Evolutionary conservation across 2,797 vertebrate genomes (phyloP), one percentile per base, ranked within the genome.

Genomic region (Lagodon rhomboides): DNA sequence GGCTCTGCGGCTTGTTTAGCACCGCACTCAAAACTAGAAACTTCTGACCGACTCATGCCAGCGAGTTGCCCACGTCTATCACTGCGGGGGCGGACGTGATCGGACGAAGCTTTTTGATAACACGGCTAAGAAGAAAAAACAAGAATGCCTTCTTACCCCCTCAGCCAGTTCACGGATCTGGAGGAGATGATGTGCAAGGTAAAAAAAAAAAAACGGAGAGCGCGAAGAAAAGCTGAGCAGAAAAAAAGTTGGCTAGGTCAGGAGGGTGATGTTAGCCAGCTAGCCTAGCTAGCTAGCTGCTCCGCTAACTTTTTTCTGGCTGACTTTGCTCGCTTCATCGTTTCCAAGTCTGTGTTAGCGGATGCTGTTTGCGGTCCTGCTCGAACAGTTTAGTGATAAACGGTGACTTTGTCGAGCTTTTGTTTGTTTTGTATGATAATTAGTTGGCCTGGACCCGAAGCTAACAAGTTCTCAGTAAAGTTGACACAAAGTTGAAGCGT

Each of bases 111-210:
- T 3, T 38, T 51, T 77, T 22, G 60, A 73, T 15, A 66, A 30
- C 50, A 68, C 68, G 43, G 47, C 84, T 2, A 38, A 38, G 38
- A 38, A 38, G 34, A 38, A 34, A 8, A 10, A 10, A 8, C 1
- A 10, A 68, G 34, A 27, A 93, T 94, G 92, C 93, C 91, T 4
- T 92, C 92, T 50, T 83, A 88, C 79, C 87, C 87, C 30, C 85
- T 87, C 30, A 74, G 85, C 84, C 91, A 93, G 85, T 89, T 91
- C 5, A 64, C 80, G 0, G 92, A 92, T 63, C 75, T 93, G 84
- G 93, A 94, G 13, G 90, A 94, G 65, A 85, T 91, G 72, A 91
- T 94, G 91, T 91, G 87, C 84, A 89, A 93, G 92, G 93, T 94
- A 90, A 92, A 46, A 30, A 38, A 38, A 93, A 90, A 92, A 46